phyloP scores from a whole-genome alignment of 2,797 vertebrate species.

The Serranus cabrilla region DNA sequence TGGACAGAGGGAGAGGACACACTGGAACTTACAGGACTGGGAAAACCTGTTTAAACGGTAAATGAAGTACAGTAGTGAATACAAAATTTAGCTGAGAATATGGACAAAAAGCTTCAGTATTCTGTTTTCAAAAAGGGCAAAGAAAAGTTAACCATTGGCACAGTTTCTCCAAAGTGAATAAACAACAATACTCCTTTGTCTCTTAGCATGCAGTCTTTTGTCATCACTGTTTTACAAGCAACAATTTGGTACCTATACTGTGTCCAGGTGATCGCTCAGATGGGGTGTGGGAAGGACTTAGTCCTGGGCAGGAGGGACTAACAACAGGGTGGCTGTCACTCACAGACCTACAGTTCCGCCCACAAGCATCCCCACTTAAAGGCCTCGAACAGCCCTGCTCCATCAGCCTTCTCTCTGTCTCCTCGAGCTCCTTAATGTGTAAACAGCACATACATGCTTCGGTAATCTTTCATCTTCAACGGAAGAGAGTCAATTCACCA shows the following conservation, averaged over 20 bases:
- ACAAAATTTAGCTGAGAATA: no score
- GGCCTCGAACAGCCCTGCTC: conserved; percentile 52
- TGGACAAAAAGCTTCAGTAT: neutral
- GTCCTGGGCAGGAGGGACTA: conserved; percentile 68
- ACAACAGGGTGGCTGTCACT: conserved; percentile 60
- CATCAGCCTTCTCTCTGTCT: conserved; percentile 69
- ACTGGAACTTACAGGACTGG: conserved; percentile 64
- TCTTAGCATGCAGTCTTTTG: neutral
- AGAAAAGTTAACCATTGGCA: no score
- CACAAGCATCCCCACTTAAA: conserved; percentile 50
- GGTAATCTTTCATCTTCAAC: no score
- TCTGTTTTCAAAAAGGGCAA: neutral
- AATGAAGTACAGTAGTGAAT: no score
- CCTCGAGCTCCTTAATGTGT: conserved; percentile 77
- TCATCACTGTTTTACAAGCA: neutral
- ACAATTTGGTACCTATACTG: conserved; percentile 54
- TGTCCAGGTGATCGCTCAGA: conserved; percentile 75
- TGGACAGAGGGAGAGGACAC: conserved; percentile 71
- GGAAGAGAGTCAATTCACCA: no score
- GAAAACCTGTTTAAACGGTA: conserved; percentile 63
- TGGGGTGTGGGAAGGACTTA: conserved; percentile 70
- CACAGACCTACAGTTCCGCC: conserved; percentile 57
- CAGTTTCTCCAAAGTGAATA: neutral
- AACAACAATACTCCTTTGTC: neutral
- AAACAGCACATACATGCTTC: neutral